A percentile compares a stretch with the other conserved stretches of the same genome.
Conservation (phyloP, 92 coral and sea anemone species). For the Blastomussa wellsi region DNA sequence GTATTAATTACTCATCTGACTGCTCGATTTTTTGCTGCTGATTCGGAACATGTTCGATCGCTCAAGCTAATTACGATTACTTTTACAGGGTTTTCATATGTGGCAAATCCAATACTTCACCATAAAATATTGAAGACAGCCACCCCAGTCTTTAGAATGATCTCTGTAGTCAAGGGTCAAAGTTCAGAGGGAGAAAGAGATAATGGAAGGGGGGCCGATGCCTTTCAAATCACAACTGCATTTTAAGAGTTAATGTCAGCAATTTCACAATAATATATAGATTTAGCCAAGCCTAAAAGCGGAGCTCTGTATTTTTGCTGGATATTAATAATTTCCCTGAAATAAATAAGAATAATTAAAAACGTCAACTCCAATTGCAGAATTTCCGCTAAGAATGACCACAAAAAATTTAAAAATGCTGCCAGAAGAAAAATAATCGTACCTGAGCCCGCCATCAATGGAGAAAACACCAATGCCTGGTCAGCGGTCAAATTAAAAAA, state of each 20-base stretch:
- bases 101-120: conserved; percentile 12
- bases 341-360: too few relatives aligned
- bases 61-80: conserved; percentile 4
- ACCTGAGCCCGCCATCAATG: too few relatives aligned
- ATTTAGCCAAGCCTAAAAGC: not conserved
- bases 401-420: too few relatives aligned
- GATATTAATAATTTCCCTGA: too few relatives aligned
- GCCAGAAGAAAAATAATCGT: too few relatives aligned
- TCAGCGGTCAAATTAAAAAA: too few relatives aligned
- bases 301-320: too few relatives aligned
- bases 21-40: not conserved
- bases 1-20: not conserved
- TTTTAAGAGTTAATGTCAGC: too few relatives aligned
- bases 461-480: too few relatives aligned
- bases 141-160: not conserved
- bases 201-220: not conserved
- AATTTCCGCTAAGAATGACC: too few relatives aligned
- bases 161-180: not conserved
- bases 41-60: not conserved
- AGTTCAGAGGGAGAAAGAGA: not conserved
- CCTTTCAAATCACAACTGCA: not conserved
- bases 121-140: not conserved
- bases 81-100: conserved; percentile 2
- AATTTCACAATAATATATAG: too few relatives aligned
- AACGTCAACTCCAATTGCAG: too few relatives aligned